Evolutionary conservation across 2,113 vertebrate species (phyloP), one percentile per base, ranked within the genome.

Genomic region (Osmerus mordax): DNA sequence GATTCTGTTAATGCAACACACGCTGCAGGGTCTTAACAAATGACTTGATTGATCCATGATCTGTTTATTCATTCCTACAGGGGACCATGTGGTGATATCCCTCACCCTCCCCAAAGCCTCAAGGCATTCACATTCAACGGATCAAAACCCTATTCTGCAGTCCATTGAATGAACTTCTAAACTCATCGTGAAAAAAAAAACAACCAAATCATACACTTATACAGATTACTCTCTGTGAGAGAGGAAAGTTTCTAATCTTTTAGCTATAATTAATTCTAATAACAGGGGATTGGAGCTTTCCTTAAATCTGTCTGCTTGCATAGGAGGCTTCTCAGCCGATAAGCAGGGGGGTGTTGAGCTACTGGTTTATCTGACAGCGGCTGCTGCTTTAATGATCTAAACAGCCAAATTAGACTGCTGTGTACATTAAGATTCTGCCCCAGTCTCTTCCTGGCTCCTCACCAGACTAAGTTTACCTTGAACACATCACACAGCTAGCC

Each of bases 251-350:
- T 82, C 66, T 71, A 65, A 82, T 78, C 56, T 81, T 69, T 75
- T 58, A 80, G 70, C 63, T 7, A 51, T 79, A 84, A 87, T 83
- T 85, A 80, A 80, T 74, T 86, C 18, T 70, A 85, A 85, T 81
- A 85, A 77, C 15, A 36, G 60, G 60, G 53, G 76, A 78, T 83
- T 53, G 53, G 56, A 9, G 32, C 58, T 71, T 84, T 73, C 19
- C 60, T 69, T 70, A 84, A 88, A 83, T 65, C 63, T 78, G 70
- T 65, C 54, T 79, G 56, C 29, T 63, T 71, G 71, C 53, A 74
- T 72, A 65, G 62, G 62, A 71, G 53, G 60, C 63, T 29, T 68
- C 65, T 75, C 29, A 15, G 68, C 63, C 70, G 72, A 81, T 77
- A 80, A 81, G 75, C 47, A 73, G 62, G 4, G 0, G 7, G 8